Conservation (phyloP, 2,113 vertebrate genomes). For the Neodontobutis hainanensis region DNA sequence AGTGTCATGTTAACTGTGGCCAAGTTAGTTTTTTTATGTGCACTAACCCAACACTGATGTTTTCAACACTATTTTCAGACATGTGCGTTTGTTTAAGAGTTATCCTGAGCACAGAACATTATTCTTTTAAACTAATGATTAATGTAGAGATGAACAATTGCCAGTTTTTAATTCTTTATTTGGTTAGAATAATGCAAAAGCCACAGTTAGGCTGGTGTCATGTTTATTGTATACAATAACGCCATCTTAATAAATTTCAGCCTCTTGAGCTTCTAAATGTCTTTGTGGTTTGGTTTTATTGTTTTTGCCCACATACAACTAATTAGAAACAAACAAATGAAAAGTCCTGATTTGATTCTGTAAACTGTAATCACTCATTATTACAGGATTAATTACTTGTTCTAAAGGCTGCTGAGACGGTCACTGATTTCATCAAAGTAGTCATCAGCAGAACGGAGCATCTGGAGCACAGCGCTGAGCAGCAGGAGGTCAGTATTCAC, state of each 20-base stretch:
- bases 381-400: too few relatives aligned
- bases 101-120: conserved; percentile 40
- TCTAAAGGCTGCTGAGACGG: neutral
- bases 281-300: neutral
- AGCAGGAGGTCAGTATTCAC: conserved; percentile 63
- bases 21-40: conserved; percentile 36
- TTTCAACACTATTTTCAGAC: conserved; percentile 62
- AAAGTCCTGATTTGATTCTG: too few relatives aligned
- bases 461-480: conserved; percentile 48
- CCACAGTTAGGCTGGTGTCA: conserved; percentile 12
- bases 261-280: neutral
- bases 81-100: conserved; percentile 34
- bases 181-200: conserved; percentile 20
- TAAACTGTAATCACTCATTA: too few relatives aligned
- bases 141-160: conserved; percentile 35
- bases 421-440: conserved; percentile 51
- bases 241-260: conserved; percentile 14
- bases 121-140: conserved; percentile 40
- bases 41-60: conserved; percentile 55
- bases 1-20: conserved; percentile 26
- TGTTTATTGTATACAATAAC: conserved; percentile 20
- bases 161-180: conserved; percentile 43
- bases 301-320: too few relatives aligned
- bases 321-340: too few relatives aligned
- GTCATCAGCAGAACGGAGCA: conserved; percentile 45